Evolutionary conservation across 2,888 invertebrate genomes (phyloP).

Genomic region (Ornithoptera priamus): DNA sequence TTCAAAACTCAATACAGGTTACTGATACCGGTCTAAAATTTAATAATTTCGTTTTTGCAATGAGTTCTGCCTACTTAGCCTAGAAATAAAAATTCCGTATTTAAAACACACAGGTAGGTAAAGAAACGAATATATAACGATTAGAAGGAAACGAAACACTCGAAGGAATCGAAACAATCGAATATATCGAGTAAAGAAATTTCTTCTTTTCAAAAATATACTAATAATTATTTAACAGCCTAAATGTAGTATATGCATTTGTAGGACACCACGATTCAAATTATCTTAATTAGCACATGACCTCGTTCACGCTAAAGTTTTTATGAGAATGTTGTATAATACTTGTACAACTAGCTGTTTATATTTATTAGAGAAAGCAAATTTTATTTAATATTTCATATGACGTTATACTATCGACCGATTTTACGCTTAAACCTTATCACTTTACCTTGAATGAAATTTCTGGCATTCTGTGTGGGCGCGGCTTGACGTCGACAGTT

Average conservation of each 20-base stretch:
- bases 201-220: too few species aligned
- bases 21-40: neutral
- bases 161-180: neutral
- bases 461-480: slow-evolving; percentile 61
- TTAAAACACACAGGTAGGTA: neutral
- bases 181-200: neutral
- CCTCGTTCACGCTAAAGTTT: neutral
- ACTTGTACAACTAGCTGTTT: neutral
- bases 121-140: neutral
- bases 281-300: neutral
- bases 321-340: neutral
- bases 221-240: too few species aligned
- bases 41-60: neutral
- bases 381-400: neutral
- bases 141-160: too few species aligned
- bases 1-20: neutral
- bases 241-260: neutral
- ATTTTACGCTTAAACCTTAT: slow-evolving; percentile 33
- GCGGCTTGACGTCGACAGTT: slow-evolving; percentile 45
- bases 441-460: slow-evolving; percentile 79
- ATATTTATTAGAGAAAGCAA: neutral
- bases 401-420: neutral
- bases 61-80: neutral
- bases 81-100: neutral
- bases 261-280: neutral